Percentiles rank a stretch among this genome's conserved stretches.
phyloP scores from a whole-genome alignment of 1,140 invertebrate species.

The Orchestia grillus region DNA sequence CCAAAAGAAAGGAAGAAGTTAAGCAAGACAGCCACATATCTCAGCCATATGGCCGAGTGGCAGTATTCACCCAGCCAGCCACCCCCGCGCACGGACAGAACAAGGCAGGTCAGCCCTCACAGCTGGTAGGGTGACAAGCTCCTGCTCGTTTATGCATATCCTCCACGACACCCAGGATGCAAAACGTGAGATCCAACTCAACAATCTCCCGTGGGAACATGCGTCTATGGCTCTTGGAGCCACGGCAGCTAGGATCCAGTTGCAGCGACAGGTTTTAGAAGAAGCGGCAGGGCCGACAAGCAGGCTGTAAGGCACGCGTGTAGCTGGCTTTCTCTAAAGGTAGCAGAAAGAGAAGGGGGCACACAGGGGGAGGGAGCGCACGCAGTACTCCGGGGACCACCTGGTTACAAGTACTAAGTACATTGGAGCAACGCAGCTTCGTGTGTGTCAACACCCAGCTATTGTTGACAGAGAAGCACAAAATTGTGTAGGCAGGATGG shows the following conservation, averaged over 20 bases:
- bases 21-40: neutral
- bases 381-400: neutral
- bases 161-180: neutral
- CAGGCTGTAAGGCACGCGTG: neutral
- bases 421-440: neutral
- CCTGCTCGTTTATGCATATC: neutral
- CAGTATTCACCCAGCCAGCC: neutral
- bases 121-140: neutral
- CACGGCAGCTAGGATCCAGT: neutral
- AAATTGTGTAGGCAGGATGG: neutral
- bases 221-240: neutral
- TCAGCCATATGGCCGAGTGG: neutral
- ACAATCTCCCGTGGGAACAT: neutral
- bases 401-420: neutral
- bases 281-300: neutral
- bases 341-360: slow-evolving; percentile 12
- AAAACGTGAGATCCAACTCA: neutral
- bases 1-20: neutral
- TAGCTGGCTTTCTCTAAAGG: slow-evolving; percentile 12
- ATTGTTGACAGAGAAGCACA: neutral
- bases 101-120: neutral
- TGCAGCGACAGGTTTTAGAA: neutral
- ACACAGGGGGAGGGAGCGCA: neutral
- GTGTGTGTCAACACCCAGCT: neutral
- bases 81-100: neutral